Conservation (phyloP, 1,140 invertebrate species). For the Sitodiplosis mosellana region DNA sequence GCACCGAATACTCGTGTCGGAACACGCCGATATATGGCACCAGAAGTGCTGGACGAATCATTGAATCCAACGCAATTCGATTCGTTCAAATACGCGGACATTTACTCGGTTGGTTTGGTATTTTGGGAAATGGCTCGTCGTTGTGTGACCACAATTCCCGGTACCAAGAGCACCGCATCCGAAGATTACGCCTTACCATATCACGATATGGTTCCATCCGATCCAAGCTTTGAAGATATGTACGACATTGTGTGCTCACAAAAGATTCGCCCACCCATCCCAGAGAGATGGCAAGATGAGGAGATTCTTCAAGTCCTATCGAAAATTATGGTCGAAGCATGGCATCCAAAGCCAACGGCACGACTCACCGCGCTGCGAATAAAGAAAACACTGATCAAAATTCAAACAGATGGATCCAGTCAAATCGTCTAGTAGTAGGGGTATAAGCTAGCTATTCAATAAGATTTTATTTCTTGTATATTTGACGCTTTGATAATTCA, state of each 20-base stretch:
- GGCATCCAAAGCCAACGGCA: constrained; percentile 77
- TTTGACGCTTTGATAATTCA: too few relatives aligned
- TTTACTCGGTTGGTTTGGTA: constrained; percentile 85
- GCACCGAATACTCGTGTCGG: constrained; percentile 63
- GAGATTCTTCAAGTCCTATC: constrained; percentile 54
- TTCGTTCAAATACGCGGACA: constrained; percentile 86
- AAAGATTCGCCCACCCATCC: constrained; percentile 53
- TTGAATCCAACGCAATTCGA: constrained; percentile 73
- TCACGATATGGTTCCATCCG: constrained; percentile 65
- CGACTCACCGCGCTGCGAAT: constrained; percentile 77
- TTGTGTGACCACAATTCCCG: constrained; percentile 35
- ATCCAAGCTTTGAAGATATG: constrained; percentile 92
- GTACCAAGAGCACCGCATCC: constrained; percentile 39
- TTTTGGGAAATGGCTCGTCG: constrained; percentile 78
- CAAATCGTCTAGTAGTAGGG: neutral
- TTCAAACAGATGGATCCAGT: constrained; percentile 18
- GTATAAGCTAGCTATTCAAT: too few relatives aligned
- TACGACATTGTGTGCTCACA: constrained; percentile 68
- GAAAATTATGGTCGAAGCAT: constrained; percentile 80
- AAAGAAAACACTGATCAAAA: constrained; percentile 75
- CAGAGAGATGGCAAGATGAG: constrained; percentile 50
- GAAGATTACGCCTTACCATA: constrained; percentile 79
- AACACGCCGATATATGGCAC: constrained; percentile 79
- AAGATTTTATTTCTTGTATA: too few relatives aligned
- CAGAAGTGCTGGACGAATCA: constrained; percentile 67